Evolutionary conservation across 2,797 vertebrate genomes (phyloP), one percentile per base, ranked within the genome.

Genomic region (Syngnathus acus): DNA sequence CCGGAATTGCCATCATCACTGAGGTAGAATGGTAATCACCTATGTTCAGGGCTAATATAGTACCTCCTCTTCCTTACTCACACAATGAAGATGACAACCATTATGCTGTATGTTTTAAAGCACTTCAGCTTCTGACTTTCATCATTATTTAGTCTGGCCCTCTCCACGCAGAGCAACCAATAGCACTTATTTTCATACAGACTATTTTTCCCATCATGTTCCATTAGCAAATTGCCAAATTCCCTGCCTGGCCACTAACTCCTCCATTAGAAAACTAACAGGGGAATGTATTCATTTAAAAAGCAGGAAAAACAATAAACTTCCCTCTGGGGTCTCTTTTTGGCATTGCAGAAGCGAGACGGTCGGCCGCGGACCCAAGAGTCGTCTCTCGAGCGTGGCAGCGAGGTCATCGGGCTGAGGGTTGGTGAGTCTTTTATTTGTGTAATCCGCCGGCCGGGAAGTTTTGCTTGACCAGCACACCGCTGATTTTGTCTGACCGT

Each of bases 141-240:
- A 50, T 73, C 64, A 73, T 81, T 83, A 73, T 80, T 83, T 76
- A 68, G 59, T 76, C 76, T 67, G n/a, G 21, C 74, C 78, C 72
- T 83, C 75, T 71, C 66, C 48, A 70, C 73, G 78, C 72, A 74
- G 69, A 71, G 61, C 6, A 47, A 58, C 71, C 65, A 68, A 47
- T 38, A 7, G 59, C 50, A 54, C 39, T 11, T 66, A 71, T 67
- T 77, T 76, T 67, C 57, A 47, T 72, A 70, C 68, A 68, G 74
- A 67, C 73, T 67, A 80, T 88, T 86, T 82, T 9, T 76, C 72
- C 40, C 23, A 80, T 71, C 62, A 45, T 65, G 54, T 78, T 88
- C 88, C 87, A 91, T 92, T 92, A 92, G 90, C 85, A 92, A 89
- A 92, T 91, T 91, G 79, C 86, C 78, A 79, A 75, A 75, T 64